Base-by-base conservation (phyloP, 2,797 vertebrate species). In the Sebastes diaconus region DNA sequence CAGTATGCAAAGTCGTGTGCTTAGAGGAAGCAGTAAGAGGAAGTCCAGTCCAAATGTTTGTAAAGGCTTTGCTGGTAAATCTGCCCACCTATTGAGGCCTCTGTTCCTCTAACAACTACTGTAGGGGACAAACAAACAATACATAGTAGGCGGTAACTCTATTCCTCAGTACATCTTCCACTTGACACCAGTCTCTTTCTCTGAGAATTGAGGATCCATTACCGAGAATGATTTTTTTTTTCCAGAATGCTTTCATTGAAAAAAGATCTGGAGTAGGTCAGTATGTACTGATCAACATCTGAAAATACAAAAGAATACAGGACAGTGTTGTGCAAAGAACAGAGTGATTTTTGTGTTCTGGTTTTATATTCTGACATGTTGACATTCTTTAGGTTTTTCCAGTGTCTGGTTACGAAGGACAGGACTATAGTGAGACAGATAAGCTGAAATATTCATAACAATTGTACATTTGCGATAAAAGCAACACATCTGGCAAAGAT, bases 21-120 rank as follows among this genome's bases (percentile, higher is more conserved):
- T 77, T 57, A 20, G 75, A 20, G 89, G 91, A 90, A 94, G 85
- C 72, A 77, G 65, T n/a, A 86, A 80, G 87, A 91, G 92, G 93
- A 94, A 93, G 89, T 88, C 52, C 32, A 81, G 69, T 80, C 36
- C 66, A 77, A 36, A 85, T 80, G 42, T 78, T 72, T 72, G 22
- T 57, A 36, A 81, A 80, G 25, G 27, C 24, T 72, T 52, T 72
- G 54, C 30, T 11, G 12, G 64, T 81, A 80, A 85, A 77, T 75
- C 54, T 14, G 22, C 42, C 4, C 50, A 54, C 8, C 1, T 63
- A 16, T n/a, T 24, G 29, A 5, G 54, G 46, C 52, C 12, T 75
- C 16, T 39, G 16, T 72, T 57, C 5, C 69, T 68, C 54, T 58
- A 20, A 75, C 64, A 75, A 55, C 66, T 69, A 54, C 57, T 46